Evolutionary conservation across 2,888 invertebrate species (phyloP), one percentile per base, ranked within the genome.

Genomic region (Orthosia gothica): DNA sequence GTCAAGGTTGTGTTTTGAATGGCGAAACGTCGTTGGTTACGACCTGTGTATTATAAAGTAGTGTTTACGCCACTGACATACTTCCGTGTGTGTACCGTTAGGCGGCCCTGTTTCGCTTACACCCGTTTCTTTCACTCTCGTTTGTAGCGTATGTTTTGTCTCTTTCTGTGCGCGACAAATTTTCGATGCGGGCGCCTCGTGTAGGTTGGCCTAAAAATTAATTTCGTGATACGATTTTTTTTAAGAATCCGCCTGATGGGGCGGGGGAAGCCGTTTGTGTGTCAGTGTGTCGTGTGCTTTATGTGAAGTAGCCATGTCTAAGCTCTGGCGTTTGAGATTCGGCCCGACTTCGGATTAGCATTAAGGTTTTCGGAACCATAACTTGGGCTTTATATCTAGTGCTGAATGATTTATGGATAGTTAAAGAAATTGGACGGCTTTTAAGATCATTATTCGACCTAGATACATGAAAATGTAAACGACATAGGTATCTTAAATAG

Each of bases 71-170:
- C 93, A 96, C 95, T 96, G 96, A 96, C 96, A 97, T 93, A 97
- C 96, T 96, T 96, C 96, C 95, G 94, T 92, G 92, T 91, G 93
- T 85, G 92, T 95, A 96, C 96, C 96, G 96, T 96, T 96, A 97
- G 92, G 85, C 94, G 96, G 93, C 96, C 95, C 95, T 92, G 93
- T 95, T 95, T 93, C 86, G 90, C 88, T 85, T 91, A 88, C 91
- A 88, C 87, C 92, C 91, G 91, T 95, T 95, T 95, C 95, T 94
- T 94, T 96, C 96, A 94, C 95, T 96, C 96, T 96, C 95, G 93
- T 91, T 93, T 86, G 87, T 70, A 80, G 85, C 78, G 88, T 82
- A 90, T 91, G 84, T 79, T 88, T 89, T 84, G 92, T 96, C 94
- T 95, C 95, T 89, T 87, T 93, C 92, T 83, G 79, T 86, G 92